Conservation (phyloP, 2,888 invertebrate genomes). For the Philereme vetulata region DNA sequence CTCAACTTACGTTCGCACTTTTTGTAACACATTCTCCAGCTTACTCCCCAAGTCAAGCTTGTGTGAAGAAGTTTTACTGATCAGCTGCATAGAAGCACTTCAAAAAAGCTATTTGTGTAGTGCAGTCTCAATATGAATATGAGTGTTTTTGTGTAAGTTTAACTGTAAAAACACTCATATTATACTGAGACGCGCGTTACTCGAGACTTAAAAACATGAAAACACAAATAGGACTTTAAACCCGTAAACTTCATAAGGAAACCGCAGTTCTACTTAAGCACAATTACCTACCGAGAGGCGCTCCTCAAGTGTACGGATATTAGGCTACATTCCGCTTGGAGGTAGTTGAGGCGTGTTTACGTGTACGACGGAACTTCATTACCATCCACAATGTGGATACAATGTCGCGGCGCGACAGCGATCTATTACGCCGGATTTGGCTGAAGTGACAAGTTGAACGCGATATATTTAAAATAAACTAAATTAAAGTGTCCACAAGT, state of each 20-base stretch:
- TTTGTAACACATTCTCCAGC: no score
- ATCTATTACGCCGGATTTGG: constrained; percentile 20
- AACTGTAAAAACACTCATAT: no score
- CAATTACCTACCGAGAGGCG: constrained; percentile 10
- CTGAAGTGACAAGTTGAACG: constrained; percentile 3
- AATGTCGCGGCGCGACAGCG: constrained; percentile 22
- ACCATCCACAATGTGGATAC: constrained; percentile 31
- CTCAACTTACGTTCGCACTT: no score
- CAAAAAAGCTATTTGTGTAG: no score
- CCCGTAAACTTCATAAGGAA: neutral
- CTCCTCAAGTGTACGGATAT: constrained; percentile 19
- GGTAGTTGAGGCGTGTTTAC: constrained; percentile 25
- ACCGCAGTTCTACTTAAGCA: neutral
- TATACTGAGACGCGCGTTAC: no score
- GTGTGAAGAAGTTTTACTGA: no score
- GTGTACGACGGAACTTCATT: constrained; percentile 27
- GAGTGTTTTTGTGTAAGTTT: no score
- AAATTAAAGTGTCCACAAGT: neutral
- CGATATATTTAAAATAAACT: neutral
- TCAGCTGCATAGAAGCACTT: no score
- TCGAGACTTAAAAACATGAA: no score
- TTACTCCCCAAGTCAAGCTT: no score
- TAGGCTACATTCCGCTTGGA: constrained; percentile 11
- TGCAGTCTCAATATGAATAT: no score
- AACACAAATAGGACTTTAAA: neutral